phyloP scores from a whole-genome alignment of 2,797 vertebrate species.

The Argentina silus region DNA sequence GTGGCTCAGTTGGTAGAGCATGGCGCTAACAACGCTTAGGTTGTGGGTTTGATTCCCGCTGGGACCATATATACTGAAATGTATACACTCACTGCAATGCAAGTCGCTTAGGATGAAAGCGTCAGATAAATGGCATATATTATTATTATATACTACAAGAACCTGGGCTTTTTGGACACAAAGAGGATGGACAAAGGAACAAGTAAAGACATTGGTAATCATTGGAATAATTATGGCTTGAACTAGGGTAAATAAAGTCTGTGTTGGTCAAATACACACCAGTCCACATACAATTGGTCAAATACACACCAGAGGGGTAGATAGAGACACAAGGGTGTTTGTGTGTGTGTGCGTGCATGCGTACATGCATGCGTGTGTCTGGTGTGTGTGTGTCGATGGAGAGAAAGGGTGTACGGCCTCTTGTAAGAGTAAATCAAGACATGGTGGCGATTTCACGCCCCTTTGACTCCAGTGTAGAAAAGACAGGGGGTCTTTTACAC shows the following conservation, averaged over 20 bases:
- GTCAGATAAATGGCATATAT: no score
- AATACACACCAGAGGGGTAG: background rate
- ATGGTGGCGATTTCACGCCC: constrained; percentile 34
- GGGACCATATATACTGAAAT: no score
- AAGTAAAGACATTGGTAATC: constrained; percentile 6
- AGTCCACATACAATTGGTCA: background rate
- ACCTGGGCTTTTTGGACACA: background rate
- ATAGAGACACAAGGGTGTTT: background rate
- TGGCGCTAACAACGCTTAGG: no score
- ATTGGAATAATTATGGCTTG: background rate
- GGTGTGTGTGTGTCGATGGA: background rate
- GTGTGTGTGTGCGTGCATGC: background rate
- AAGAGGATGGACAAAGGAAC: background rate
- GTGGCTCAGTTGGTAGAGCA: no score
- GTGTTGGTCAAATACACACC: constrained; percentile 1
- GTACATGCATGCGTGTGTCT: background rate
- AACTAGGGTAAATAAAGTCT: background rate
- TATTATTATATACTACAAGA: no score
- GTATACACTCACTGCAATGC: no score
- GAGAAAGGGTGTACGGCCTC: constrained; percentile 36
- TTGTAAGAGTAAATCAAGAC: constrained; percentile 29
- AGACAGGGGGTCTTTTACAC: constrained; percentile 11
- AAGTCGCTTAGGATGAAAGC: no score
- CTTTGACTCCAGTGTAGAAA: constrained; percentile 22
- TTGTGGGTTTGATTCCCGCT: no score